Evolutionary conservation across 2,888 invertebrate species (phyloP).

Genomic region (Acleris cristana): DNA sequence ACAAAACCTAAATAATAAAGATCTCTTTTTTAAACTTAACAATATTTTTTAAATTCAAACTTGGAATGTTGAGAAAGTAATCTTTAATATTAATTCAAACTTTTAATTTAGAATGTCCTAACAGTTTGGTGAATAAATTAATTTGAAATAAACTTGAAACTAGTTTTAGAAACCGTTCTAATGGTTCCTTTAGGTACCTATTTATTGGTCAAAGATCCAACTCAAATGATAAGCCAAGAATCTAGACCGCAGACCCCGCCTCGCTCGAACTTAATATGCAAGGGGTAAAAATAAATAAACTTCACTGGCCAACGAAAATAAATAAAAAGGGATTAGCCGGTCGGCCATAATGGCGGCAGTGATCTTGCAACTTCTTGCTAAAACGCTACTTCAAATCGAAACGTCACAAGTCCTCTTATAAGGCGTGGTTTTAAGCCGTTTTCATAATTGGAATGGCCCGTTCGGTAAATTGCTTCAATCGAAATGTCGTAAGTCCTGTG

Average conservation of each 20-base stretch:
- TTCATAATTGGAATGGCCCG: no score
- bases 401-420: background rate
- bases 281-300: conserved; percentile 66
- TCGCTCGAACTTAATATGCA: conserved; percentile 55
- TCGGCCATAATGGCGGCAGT: conserved; percentile 71
- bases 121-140: no score
- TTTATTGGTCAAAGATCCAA: conserved; percentile 11
- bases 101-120: no score
- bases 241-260: conserved; percentile 42
- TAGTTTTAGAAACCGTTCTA: no score
- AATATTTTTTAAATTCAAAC: no score
- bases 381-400: conserved; percentile 14
- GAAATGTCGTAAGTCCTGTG: no score
- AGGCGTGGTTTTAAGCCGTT: background rate
- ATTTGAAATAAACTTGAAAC: no score
- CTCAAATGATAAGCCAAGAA: conserved; percentile 34
- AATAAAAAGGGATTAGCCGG: conserved; percentile 72
- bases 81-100: no score
- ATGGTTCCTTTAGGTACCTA: conserved; percentile 3
- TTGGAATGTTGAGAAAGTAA: no score
- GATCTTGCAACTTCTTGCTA: conserved; percentile 54
- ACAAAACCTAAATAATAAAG: no score
- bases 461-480: no score
- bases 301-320: conserved; percentile 57
- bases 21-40: no score